Conservation (phyloP, 1,140 invertebrate species). For the Diuraphis noxia region DNA sequence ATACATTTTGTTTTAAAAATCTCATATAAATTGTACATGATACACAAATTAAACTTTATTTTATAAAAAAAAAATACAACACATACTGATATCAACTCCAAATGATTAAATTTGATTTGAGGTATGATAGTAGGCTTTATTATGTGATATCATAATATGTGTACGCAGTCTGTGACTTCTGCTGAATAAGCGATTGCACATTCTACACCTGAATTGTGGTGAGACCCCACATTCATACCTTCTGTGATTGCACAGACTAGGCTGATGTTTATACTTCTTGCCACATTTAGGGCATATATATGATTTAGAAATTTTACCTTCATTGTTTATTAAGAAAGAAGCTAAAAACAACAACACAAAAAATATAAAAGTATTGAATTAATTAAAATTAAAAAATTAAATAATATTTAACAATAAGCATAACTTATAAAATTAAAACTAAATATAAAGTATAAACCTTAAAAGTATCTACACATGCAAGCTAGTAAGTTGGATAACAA, state of each 20-base stretch:
- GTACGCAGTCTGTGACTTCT: conserved; percentile 43
- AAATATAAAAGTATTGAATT: neutral
- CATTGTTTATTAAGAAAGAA: conserved; percentile 21
- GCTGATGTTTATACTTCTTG: conserved; percentile 77
- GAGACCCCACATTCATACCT: conserved; percentile 77
- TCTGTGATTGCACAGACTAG: conserved; percentile 77
- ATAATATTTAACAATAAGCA: neutral
- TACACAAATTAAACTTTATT: neutral
- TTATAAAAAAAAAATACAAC: neutral
- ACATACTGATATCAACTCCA: neutral
- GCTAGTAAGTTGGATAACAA: neutral
- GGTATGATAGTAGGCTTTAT: neutral
- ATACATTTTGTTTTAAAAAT: neutral
- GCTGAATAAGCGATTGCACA: conserved; percentile 58
- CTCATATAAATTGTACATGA: neutral
- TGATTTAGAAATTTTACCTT: conserved; percentile 27
- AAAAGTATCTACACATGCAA: conserved; percentile 8
- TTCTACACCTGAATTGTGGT: conserved; percentile 62
- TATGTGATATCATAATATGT: conserved; percentile 41
- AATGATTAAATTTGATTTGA: neutral
- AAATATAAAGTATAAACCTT: neutral
- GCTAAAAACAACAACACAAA: conserved; percentile 15
- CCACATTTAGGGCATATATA: conserved; percentile 73
- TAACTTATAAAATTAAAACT: neutral
- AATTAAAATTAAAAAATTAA: neutral